These are phyloP conservation scores for Limnodromus scolopaceus DNA, from an alignment of 2,797 vertebrate genomes.

Conservation along the genomic window DNA sequence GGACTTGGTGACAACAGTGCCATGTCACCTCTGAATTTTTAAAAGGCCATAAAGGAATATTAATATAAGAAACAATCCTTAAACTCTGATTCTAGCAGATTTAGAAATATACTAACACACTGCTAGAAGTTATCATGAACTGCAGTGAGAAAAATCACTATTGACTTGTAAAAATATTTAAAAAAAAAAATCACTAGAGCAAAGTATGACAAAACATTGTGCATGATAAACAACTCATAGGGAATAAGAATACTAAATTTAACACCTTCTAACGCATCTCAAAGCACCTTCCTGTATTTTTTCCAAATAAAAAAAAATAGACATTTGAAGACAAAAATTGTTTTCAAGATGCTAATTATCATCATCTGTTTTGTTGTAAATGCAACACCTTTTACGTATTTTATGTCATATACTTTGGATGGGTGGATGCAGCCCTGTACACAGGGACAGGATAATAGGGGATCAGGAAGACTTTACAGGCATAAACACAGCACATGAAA, in stretches of 20 bases:
- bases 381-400: not conserved
- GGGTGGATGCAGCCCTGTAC: not conserved
- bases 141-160: slow-evolving; percentile 42
- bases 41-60: slow-evolving; percentile 70
- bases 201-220: slow-evolving; percentile 56
- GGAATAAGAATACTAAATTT: slow-evolving; percentile 30
- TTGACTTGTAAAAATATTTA: slow-evolving; percentile 23
- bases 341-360: slow-evolving; percentile 42
- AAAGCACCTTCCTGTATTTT: slow-evolving; percentile 15
- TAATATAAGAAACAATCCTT: slow-evolving; percentile 47
- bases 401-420: not conserved
- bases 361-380: not conserved
- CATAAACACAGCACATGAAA: not conserved
- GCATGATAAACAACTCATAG: slow-evolving; percentile 28
- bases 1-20: slow-evolving; percentile 16
- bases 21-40: slow-evolving; percentile 39
- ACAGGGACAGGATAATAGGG: not conserved
- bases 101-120: not conserved
- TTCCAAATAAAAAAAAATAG: slow-evolving; percentile 16
- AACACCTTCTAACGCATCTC: slow-evolving; percentile 18
- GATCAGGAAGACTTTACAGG: not conserved
- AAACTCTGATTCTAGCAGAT: slow-evolving; percentile 45
- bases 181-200: slow-evolving; percentile 42
- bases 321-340: slow-evolving; percentile 41
- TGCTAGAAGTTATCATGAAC: slow-evolving; percentile 1